A percentile compares a stretch with the other conserved stretches of the same genome.
These are phyloP conservation scores for Lonchura striata DNA, from an alignment of 2,113 vertebrate species.

Conservation along the genomic window DNA sequence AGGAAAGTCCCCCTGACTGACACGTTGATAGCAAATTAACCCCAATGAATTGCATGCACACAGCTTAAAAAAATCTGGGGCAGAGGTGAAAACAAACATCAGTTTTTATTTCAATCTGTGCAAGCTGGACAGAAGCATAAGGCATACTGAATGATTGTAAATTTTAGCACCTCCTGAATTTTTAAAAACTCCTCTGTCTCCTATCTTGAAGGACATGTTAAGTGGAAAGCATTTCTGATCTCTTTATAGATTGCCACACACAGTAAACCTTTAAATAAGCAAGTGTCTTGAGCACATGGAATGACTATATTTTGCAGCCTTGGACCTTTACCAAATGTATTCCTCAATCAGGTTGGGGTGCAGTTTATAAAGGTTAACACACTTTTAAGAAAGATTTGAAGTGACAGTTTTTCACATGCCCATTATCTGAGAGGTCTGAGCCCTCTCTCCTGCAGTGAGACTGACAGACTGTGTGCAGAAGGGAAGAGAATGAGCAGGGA, in stretches of 20 bases:
- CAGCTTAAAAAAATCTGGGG: not conserved
- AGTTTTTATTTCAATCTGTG: not conserved
- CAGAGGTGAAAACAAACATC: not conserved
- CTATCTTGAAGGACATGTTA: not conserved
- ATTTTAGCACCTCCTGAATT: not conserved
- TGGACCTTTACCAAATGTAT: slow-evolving; percentile 39
- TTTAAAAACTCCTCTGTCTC: not conserved
- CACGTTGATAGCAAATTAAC: not conserved
- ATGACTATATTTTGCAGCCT: not conserved
- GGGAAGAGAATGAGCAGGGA: not conserved
- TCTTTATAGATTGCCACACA: not conserved
- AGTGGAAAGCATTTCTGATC: not conserved
- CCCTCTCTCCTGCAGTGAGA: not conserved
- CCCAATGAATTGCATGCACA: not conserved
- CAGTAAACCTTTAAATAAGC: slow-evolving; percentile 16
- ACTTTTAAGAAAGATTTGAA: slow-evolving; percentile 10
- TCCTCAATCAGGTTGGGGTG: not conserved
- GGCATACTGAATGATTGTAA: not conserved
- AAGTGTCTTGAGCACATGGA: not conserved
- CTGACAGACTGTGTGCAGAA: not conserved
- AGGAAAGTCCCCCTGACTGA: not conserved
- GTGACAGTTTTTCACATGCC: slow-evolving; percentile 31
- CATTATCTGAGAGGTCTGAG: slow-evolving; percentile 15
- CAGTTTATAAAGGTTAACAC: slow-evolving; percentile 8
- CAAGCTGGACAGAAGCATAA: not conserved